Evolutionary conservation across 2,888 invertebrate species (phyloP), one percentile per base, ranked within the genome.

Genomic region (Hylaea fasciaria): DNA sequence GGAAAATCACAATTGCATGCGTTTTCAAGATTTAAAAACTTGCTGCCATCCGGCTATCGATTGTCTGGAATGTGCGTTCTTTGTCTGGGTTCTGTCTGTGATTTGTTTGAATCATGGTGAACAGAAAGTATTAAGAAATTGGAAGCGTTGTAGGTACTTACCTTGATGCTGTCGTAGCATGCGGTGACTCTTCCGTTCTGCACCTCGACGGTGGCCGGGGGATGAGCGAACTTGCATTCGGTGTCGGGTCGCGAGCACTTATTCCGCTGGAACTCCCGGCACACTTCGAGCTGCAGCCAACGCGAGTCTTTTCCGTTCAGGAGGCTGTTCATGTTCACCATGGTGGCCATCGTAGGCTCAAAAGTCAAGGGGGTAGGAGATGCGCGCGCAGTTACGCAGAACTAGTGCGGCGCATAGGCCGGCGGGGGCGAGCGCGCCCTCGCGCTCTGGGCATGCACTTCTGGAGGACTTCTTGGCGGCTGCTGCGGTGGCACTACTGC

Each of bases 91-190:
- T 16, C n/a, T 12, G 43, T 43, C 28, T 48, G 54, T 4, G 22
- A 64, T 40, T 47, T 43, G 14, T 46, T 28, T 10, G 43, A 57
- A 48, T n/a, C n/a, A n/a, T 52, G 17, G 22, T 17, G 16, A 16
- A 41, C 22, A 41, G 3, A 16, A 14, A 41, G 16, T 14, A 32
- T 14, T 10, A 2, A 8, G 14, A 10, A 29, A 13, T 4, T 8
- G 28, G 13, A 28, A 43, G 3, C 13, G 12, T 32, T 13, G 55
- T 11, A 61, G 49, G 13, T 41, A 65, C 95, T 94, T 94, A 99
- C 99, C 98, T 99, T 99, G 94, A 99, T 99, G 94, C 98, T 99
- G 94, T 99, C 99, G 95, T 99, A 99, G 95, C 99, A 99, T 82
- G 99, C 99, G 82, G 99, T 99, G 86, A 99, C 99, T 85, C 99